Evolutionary conservation across 2,888 invertebrate genomes (phyloP).

Genomic region (Zootermopsis nevadensis): DNA sequence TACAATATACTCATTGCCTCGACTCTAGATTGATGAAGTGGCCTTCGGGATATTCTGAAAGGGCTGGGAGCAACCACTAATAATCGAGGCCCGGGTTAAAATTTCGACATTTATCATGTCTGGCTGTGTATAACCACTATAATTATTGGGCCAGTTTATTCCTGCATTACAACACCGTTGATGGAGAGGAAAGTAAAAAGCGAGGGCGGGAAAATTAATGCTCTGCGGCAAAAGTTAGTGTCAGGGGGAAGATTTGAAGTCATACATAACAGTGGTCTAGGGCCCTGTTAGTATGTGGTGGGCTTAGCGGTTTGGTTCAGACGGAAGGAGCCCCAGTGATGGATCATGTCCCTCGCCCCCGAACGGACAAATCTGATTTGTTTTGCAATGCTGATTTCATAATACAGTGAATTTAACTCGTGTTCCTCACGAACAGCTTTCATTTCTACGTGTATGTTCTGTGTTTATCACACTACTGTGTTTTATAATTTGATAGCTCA

Average conservation of each 20-base stretch:
- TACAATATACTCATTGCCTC: too few relatives aligned
- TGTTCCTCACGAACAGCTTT: too few relatives aligned
- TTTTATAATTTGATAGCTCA: too few relatives aligned
- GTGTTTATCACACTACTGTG: too few relatives aligned
- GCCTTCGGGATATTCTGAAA: too few relatives aligned
- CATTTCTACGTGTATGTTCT: too few relatives aligned
- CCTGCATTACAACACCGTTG: conserved; percentile 24
- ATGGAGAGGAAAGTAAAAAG: conserved; percentile 27
- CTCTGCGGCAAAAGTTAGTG: conserved; percentile 18
- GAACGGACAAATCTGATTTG: too few relatives aligned
- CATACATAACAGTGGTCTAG: conserved; percentile 2
- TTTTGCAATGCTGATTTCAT: too few relatives aligned
- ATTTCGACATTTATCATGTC: conserved; percentile 31
- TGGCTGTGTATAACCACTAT: conserved; percentile 44
- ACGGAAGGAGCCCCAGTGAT: neutral
- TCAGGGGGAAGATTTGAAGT: conserved; percentile 27
- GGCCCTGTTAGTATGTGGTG: neutral
- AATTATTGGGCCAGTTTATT: conserved; percentile 43
- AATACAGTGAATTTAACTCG: too few relatives aligned
- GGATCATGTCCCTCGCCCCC: neutral
- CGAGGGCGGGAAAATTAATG: conserved; percentile 18
- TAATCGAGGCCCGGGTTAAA: neutral
- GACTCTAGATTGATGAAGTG: too few relatives aligned
- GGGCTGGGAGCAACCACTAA: neutral
- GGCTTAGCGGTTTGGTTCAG: neutral